Base-by-base conservation (phyloP, 2,113 vertebrate species). In the Tragelaphus imberbis region DNA sequence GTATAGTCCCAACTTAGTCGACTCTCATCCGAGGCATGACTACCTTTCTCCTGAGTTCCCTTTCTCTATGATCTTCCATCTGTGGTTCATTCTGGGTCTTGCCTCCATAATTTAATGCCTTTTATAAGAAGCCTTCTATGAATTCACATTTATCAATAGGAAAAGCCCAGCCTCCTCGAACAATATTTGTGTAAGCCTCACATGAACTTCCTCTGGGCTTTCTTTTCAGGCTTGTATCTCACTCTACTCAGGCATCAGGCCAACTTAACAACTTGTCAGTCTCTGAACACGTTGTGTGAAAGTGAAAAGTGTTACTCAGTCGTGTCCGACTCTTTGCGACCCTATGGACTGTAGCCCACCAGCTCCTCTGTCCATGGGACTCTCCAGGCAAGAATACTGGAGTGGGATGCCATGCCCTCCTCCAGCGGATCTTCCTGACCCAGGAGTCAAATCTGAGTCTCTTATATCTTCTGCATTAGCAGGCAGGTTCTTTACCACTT, bases 261-360 rank as follows among this genome's bases (percentile, higher is more conserved):
- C n/a, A 17, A 33, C 47, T 84, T 17, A 53, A 96, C 36, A 84
- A 27, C 36, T 63, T 30, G 16, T 2, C 61, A 63, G 33, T 63
- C 23, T 89, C 55, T 7, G 30, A 81, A 55, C 55, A 77, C 16
- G 36, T 2, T 23, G 13, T 71, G 19, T 71, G 19, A 23, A 71
- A 40, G 68, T 71, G n/a, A 71, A 71, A 71, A 71, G 19, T 71
- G 68, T 71, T 71, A 36, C 4, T 71, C 17, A 12, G 5, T 12
- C 9, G 3, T 36, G 68, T 40, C 10, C 0, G 5, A 71, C 9
- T 40, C 19, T 36, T 23, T 40, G 68, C 0, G 1, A 40, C n/a
- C 5, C n/a, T 6, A 6, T 23, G 68, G 68, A 75, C 36, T 40
- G 21, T 36, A 40, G n/a, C 19, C n/a, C 36, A 75, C 10, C 68